Conservation (phyloP, 2,888 invertebrate species). For the Cantharis nigra region DNA sequence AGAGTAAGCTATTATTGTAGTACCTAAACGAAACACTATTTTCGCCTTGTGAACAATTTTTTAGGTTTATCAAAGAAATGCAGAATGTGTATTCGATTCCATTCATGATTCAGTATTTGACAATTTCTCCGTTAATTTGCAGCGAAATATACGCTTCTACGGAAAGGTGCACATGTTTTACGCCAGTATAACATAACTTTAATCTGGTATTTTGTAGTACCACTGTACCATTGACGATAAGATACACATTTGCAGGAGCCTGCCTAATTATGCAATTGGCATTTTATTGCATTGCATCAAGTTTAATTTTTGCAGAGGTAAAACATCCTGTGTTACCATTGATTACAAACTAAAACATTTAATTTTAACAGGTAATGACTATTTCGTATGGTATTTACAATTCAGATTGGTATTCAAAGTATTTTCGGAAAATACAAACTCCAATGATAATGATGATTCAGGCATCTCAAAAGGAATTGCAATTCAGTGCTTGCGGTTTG, state of each 20-base stretch:
- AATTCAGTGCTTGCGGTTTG: background rate
- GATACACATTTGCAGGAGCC: no score
- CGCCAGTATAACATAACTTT: no score
- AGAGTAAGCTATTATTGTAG: background rate
- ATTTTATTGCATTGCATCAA: background rate
- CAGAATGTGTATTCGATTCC: no score
- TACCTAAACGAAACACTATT: no score
- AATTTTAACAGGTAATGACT: background rate
- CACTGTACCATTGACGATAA: no score
- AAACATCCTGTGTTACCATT: background rate
- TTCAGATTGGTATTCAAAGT: background rate
- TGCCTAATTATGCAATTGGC: background rate
- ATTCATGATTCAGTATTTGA: no score
- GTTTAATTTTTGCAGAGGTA: background rate
- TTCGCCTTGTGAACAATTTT: no score
- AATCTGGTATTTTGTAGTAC: no score
- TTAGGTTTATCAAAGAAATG: no score
- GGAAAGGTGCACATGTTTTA: no score
- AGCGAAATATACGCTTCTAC: no score
- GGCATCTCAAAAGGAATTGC: background rate
- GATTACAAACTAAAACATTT: background rate
- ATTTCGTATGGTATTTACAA: background rate
- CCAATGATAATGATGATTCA: background rate
- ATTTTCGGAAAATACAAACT: background rate
- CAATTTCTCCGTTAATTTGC: no score